Evolutionary conservation across 2,113 vertebrate species (phyloP), one percentile per base, ranked within the genome.

Genomic region (Lagopus leucura): DNA sequence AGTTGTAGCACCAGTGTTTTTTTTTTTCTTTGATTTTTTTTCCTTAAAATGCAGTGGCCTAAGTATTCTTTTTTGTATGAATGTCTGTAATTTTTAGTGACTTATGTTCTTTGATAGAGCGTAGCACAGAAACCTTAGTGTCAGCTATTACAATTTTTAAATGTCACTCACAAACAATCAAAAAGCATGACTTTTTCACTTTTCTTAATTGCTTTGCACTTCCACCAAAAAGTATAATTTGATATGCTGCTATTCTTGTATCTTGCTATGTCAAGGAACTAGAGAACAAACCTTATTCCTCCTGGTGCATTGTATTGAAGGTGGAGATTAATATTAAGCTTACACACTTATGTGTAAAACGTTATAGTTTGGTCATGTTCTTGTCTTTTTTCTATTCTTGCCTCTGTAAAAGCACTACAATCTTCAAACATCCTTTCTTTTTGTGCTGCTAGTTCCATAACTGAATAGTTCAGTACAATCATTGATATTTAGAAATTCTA

Each of bases 81-180:
- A 20, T 61, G n/a, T 0, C 2, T 61, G 19, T 34, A 1, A 4
- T 38, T 67, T 54, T 64, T 21, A 50, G 8, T 76, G 0, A 2
- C 19, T 28, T 67, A 19, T 18, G 36, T 52, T 69, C 57, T 54
- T 67, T 60, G 45, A 22, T 69, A 48, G 20, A 34, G 6, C 10
- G 6, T 47, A 27, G 40, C 8, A 22, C n/a, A 65, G 16, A 42
- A 25, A 42, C 61, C 12, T 38, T 54, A 54, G 18, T 38, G 25
- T 65, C 14, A 22, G 5, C 78, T 63, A 12, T 52, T 82, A 48
- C 13, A 19, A 6, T 57, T 72, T 27, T 36, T 3, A 58, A 89
- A 54, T 84, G 38, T 52, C 34, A 30, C 25, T 24, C 36, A 28
- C 12, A n/a, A 63, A 3, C 27, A 69, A 18, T 11, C 42, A 57